Base-by-base conservation (phyloP, 1,140 invertebrate species). In the Drosophila busckii region DNA sequence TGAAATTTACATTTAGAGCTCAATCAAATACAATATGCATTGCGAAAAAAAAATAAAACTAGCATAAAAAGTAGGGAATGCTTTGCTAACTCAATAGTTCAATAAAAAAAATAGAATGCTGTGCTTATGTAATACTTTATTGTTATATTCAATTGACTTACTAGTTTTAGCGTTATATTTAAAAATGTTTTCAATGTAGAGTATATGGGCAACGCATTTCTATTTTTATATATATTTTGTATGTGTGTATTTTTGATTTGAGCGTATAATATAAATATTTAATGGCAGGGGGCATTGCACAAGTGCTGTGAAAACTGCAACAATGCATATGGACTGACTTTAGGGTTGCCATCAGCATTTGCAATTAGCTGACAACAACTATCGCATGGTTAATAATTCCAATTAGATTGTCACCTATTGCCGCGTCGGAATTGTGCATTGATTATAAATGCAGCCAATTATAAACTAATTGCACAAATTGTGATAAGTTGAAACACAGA, bases 1-100 rank as follows among this genome's bases (percentile, higher is more conserved):
- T 49, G 68, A 55, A 71, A 78, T 78, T 78, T 80, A 68, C 71
- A 78, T 80, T 78, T 78, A 22, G 58, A 73, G 71, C 71, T 78
- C 71, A 78, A 73, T 80, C 63, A 64, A 73, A 80, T 78, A 75
- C 71, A 71, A 80, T 78, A 71, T 71, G 68, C 52, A 73, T 68
- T 45, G 37, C 34, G 34, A 44, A 46, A 41, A 41, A 10, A 41
- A 10, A n/a, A n/a, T n/a, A n/a, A n/a, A n/a, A n/a, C n/a, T n/a
- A n/a, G 13, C 16, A 55, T 48, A 40, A 38, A 16, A n/a, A 9
- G 10, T 7, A 53, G 26, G 16, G 37, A 61, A 28, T 28, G 15
- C n/a, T n/a, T n/a, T n/a, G n/a, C n/a, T n/a, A n/a, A n/a, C n/a
- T n/a, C n/a, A n/a, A n/a, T n/a, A n/a, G n/a, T n/a, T n/a, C n/a